Base-by-base conservation (phyloP, 2,888 invertebrate genomes). In the Candidula unifasciata region DNA sequence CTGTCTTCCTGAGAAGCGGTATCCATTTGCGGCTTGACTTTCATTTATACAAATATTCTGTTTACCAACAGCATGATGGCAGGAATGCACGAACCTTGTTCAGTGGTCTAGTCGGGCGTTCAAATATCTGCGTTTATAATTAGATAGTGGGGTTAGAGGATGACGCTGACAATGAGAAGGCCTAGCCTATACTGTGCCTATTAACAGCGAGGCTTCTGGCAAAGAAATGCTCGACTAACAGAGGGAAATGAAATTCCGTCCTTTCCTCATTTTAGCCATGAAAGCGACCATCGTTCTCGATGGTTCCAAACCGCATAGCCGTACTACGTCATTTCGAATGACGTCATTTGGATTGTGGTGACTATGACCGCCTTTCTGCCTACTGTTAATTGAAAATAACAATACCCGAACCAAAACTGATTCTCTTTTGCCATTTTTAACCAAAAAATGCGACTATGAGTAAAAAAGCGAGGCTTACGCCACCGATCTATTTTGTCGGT, bases 271-370 rank as follows among this genome's bases (percentile, higher is more conserved):
- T 18, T n/a, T 57, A 27, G 74, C 52, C 27, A 52, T 27, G 3
- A n/a, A 37, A 24, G 37, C 24, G 71, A 24, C 21, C 10, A 52
- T 78, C 64, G 24, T 52, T 33, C 3, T 78, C 35, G 33, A 64
- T 52, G 80, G 79, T 79, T 37, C 33, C 66, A 68, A 80, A 80
- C 80, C 68, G 52, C 80, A 80, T 66, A 69, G 66, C 66, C 21
- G 68, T 30, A n/a, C 44, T 80, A 69, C 80, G 80, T 80, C 80
- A 80, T 6, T 68, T 30, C 68, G 24, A 13, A 30, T 80, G 80
- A 80, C 80, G 80, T 80, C 80, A 80, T 27, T 18, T 8, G 5
- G 54, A 13, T n/a, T 54, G 54, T 30, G 30, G 54, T 54, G 54
- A 27, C 44, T 27, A 52, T 52, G 71, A 37, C 71, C 35, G 3